Evolutionary conservation across 2,113 vertebrate species (phyloP).

Genomic region (Delphinapterus leucas): DNA sequence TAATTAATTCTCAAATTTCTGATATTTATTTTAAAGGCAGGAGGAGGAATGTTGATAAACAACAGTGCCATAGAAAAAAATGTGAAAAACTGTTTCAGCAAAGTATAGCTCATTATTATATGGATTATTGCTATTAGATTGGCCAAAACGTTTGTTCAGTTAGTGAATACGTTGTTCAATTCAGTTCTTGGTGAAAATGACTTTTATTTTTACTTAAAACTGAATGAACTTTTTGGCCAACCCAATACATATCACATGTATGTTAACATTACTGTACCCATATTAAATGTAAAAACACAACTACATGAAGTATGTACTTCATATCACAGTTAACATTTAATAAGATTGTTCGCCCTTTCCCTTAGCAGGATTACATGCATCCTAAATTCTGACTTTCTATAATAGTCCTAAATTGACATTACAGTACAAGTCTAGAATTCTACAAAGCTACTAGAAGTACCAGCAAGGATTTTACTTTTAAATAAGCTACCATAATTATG

Average conservation of each 20-base stretch:
- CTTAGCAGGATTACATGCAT: neutral
- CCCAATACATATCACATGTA: neutral
- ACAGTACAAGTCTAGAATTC: neutral
- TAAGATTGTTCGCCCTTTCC: neutral
- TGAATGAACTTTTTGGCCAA: no score
- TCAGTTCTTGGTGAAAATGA: no score
- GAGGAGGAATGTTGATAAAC: neutral
- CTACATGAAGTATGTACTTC: neutral
- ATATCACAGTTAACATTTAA: neutral
- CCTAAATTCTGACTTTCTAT: neutral
- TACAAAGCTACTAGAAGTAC: neutral
- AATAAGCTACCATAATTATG: neutral
- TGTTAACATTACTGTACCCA: neutral
- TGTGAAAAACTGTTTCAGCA: neutral
- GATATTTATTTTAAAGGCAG: neutral
- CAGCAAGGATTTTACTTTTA: neutral
- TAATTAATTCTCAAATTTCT: slow-evolving; percentile 27
- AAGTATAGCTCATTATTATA: neutral
- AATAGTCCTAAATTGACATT: neutral
- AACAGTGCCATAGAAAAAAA: neutral
- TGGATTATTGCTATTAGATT: neutral
- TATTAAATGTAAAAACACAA: neutral
- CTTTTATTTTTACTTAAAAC: no score
- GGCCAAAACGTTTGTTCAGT: no score
- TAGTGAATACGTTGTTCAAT: no score